Conservation (phyloP, 2,888 invertebrate species). For the Eupithecia pulchellata region DNA sequence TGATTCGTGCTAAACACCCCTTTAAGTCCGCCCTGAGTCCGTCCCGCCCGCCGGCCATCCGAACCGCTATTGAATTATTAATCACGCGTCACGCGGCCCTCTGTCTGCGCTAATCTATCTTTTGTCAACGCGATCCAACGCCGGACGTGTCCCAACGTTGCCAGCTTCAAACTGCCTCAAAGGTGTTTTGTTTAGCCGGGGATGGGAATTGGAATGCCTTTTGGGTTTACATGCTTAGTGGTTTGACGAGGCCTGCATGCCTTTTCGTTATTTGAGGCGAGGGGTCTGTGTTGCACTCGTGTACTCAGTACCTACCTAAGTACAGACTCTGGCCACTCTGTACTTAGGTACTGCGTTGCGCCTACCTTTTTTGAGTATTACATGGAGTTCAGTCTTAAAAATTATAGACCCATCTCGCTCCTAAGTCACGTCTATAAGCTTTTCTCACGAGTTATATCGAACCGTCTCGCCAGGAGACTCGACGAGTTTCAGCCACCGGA, state of each 20-base stretch:
- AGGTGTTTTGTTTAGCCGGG: conserved; percentile 37
- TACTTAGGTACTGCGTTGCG: neutral
- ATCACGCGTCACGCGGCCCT: conserved; percentile 56
- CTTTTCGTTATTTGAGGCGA: neutral
- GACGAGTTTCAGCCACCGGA: no score
- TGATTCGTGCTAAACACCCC: neutral
- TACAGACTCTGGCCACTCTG: neutral
- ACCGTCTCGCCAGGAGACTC: no score
- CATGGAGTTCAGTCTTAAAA: no score
- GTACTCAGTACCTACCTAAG: no score
- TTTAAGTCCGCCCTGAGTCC: conserved; percentile 11
- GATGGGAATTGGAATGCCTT: conserved; percentile 15
- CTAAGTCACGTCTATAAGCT: no score
- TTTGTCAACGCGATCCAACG: conserved; percentile 60
- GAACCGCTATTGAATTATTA: conserved; percentile 62
- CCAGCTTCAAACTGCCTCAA: conserved; percentile 23
- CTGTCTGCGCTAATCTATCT: conserved; percentile 68
- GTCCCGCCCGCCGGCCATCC: conserved; percentile 27
- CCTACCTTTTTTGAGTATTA: neutral
- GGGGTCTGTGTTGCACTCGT: neutral
- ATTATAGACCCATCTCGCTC: no score
- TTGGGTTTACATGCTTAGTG: conserved; percentile 6
- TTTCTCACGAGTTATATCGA: no score
- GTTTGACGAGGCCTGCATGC: neutral
- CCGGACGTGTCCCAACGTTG: conserved; percentile 48